Percentiles rank a stretch among this genome's conserved stretches.
phyloP scores from a whole-genome alignment of 1,140 invertebrate species.

The Bombus haemorrhoidalis region DNA sequence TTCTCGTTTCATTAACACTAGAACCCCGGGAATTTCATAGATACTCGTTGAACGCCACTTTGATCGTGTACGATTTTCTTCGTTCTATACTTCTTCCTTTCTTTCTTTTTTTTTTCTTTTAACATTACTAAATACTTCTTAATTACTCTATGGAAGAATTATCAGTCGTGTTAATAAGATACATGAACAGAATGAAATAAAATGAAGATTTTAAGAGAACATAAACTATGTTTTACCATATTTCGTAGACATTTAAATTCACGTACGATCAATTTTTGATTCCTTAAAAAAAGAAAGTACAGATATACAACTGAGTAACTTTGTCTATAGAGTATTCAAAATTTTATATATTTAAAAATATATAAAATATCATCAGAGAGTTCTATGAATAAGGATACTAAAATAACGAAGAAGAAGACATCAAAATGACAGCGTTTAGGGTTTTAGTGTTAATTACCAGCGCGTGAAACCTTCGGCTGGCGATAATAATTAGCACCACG shows the following conservation, averaged over 20 bases:
- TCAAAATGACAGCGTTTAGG: background rate
- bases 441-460: background rate
- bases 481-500: background rate
- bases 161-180: too few relatives aligned
- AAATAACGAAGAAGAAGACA: background rate
- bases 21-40: background rate
- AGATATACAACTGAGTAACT: too few relatives aligned
- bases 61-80: background rate
- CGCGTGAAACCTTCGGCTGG: background rate
- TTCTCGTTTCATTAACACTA: background rate
- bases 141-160: too few relatives aligned
- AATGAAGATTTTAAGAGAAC: too few relatives aligned
- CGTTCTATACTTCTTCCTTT: background rate
- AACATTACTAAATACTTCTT: too few relatives aligned
- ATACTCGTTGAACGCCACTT: background rate
- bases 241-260: background rate
- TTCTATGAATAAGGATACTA: background rate
- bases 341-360: too few relatives aligned
- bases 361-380: too few relatives aligned
- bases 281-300: background rate
- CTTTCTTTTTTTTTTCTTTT: too few relatives aligned
- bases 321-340: too few relatives aligned
- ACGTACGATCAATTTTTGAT: background rate
- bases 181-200: too few relatives aligned
- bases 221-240: background rate